phyloP scores from a whole-genome alignment of 2,888 invertebrate genomes.

The Leucania comma region DNA sequence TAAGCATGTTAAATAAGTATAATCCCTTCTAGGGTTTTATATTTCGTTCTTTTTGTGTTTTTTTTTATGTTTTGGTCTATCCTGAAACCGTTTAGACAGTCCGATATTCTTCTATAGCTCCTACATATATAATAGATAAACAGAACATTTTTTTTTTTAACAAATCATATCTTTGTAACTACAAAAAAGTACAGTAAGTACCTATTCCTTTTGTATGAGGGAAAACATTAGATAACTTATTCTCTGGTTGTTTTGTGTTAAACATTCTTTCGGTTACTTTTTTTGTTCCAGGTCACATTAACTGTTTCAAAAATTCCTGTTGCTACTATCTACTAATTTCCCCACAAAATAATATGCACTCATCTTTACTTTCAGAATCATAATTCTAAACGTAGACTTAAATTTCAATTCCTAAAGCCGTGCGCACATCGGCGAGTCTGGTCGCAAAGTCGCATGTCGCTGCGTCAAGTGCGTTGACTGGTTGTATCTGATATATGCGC shows the following conservation, averaged over 20 bases:
- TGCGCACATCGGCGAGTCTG: conserved; percentile 67
- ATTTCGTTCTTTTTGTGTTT: neutral
- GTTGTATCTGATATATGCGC: conserved; percentile 74
- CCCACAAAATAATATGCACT: conserved; percentile 55
- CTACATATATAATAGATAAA: no score
- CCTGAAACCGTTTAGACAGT: conserved; percentile 1
- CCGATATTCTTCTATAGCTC: neutral
- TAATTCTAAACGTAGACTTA: conserved; percentile 73
- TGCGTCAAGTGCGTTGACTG: conserved; percentile 72
- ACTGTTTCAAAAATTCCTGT: no score
- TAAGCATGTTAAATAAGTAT: conserved; percentile 50
- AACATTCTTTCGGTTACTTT: no score
- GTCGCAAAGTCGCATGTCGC: conserved; percentile 66
- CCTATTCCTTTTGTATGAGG: no score
- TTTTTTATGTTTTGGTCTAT: conserved; percentile 17
- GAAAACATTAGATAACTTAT: no score
- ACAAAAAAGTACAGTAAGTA: no score
- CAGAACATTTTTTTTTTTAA: no score
- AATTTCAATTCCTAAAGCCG: conserved; percentile 76
- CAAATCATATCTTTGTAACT: no score
- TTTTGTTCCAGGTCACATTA: no score
- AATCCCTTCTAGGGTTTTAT: conserved; percentile 25
- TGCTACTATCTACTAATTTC: neutral
- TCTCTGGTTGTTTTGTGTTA: no score
- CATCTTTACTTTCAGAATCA: conserved; percentile 68